Conservation (phyloP, 2,797 vertebrate genomes). For the Vespertilio murinus region DNA sequence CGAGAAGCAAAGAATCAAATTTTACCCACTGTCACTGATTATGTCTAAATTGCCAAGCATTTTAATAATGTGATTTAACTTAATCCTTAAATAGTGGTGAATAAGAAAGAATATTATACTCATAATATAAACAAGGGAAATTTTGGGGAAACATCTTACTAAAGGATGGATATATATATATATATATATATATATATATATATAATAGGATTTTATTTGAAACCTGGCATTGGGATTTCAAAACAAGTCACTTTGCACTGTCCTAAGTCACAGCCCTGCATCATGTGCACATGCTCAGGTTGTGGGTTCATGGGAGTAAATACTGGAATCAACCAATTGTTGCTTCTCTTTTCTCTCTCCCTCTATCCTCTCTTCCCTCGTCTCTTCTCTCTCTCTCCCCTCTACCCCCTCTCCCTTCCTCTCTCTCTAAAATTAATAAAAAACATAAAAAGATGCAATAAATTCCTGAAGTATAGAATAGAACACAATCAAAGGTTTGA, state of each 20-base stretch:
- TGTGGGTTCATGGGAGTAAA: no score
- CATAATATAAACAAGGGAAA: neutral
- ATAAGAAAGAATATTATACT: neutral
- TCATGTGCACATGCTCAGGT: neutral
- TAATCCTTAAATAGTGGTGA: neutral
- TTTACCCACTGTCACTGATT: neutral
- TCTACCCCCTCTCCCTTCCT: no score
- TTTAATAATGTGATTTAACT: neutral
- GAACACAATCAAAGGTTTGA: neutral
- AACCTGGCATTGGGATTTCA: neutral
- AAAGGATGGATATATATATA: neutral
- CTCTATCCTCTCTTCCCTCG: no score
- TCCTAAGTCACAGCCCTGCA: neutral
- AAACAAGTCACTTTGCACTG: neutral
- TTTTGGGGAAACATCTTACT: neutral
- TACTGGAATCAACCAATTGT: no score
- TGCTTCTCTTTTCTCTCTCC: no score
- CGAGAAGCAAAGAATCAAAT: neutral
- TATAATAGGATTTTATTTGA: neutral
- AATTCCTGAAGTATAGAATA: neutral
- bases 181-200: neutral
- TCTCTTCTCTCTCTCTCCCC: no score
- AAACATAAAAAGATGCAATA: neutral
- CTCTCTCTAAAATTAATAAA: no score
- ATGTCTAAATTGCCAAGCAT: neutral